These are phyloP conservation scores for Cossypha niveicapilla DNA, from an alignment of 2,797 vertebrate species.

Conservation along the genomic window DNA sequence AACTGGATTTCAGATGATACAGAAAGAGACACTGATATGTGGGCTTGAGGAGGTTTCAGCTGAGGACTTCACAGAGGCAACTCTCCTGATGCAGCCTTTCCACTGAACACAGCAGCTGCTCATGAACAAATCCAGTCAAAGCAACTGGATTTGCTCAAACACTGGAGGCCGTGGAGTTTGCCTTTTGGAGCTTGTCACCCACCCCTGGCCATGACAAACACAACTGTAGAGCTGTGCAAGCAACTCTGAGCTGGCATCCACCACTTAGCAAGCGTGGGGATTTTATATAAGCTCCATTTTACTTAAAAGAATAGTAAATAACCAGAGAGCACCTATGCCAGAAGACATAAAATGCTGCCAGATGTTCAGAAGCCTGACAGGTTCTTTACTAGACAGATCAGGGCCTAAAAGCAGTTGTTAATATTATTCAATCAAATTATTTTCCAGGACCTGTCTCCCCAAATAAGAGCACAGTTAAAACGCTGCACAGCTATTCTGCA, in stretches of 20 bases:
- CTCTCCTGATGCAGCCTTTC: conserved; percentile 16
- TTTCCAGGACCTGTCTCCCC: background rate
- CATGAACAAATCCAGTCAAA: background rate
- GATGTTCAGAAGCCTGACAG: background rate
- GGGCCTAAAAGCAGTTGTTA: background rate
- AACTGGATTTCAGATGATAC: background rate
- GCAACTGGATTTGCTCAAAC: conserved; percentile 1
- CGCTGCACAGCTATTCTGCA: background rate
- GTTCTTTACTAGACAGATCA: background rate
- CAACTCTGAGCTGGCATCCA: background rate
- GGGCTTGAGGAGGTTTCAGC: background rate
- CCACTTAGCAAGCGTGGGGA: rapidly evolving
- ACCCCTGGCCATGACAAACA: background rate
- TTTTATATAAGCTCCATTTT: background rate
- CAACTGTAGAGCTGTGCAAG: background rate
- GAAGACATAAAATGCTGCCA: background rate
- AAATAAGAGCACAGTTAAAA: background rate
- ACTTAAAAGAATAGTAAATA: background rate
- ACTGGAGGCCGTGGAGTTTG: background rate
- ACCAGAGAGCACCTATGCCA: background rate
- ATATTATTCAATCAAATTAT: background rate
- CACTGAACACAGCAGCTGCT: background rate
- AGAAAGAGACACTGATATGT: background rate
- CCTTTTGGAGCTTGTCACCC: background rate
- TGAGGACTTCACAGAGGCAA: background rate